Evolutionary conservation across 2,888 invertebrate species (phyloP).

Genomic region (Rhagium mordax): DNA sequence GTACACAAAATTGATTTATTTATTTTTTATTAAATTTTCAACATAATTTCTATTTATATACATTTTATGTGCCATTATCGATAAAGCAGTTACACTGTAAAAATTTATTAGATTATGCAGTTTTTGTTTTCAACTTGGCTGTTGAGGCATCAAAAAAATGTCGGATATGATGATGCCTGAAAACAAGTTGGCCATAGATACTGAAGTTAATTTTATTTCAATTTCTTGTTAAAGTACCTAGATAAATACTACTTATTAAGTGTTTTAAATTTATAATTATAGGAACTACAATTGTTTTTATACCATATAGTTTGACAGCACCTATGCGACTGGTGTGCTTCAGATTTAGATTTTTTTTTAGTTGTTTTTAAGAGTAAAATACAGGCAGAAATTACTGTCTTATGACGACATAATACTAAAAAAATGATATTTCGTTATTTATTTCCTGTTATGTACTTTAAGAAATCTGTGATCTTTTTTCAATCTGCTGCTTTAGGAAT

Average conservation of each 20-base stretch:
- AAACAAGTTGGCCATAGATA: neutral
- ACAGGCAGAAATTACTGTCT: conserved; percentile 10
- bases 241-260: neutral
- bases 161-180: no score
- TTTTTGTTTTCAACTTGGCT: no score
- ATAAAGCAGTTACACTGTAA: no score
- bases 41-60: no score
- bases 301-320: neutral
- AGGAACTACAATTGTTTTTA: neutral
- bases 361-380: no score
- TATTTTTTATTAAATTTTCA: neutral
- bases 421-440: conserved; percentile 9
- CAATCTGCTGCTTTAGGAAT: conserved; percentile 63
- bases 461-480: conserved; percentile 65
- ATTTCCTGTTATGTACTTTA: conserved; percentile 28
- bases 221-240: neutral
- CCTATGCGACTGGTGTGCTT: neutral
- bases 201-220: neutral
- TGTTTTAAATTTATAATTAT: neutral
- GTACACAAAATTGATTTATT: neutral
- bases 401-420: conserved; percentile 20
- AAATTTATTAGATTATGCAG: no score
- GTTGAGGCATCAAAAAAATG: no score
- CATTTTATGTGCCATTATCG: neutral
- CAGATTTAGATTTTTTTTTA: neutral